Base-by-base conservation (phyloP, 2,888 invertebrate genomes). In the Caenorhabditis sulstoni region DNA sequence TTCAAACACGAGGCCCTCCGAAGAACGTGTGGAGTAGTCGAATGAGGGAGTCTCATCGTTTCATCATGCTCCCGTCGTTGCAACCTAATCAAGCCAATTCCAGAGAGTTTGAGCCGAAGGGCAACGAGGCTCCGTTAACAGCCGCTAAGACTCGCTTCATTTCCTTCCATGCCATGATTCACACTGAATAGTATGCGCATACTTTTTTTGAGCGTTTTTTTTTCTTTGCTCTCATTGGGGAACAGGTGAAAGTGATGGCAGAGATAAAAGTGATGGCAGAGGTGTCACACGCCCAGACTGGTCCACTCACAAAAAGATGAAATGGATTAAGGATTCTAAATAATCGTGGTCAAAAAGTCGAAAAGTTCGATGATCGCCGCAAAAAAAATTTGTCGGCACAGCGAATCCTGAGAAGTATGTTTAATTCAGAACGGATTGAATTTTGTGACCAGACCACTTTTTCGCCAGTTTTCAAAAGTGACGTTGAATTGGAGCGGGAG, bases 11-110 rank as follows among this genome's bases (percentile, higher is more conserved):
- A 52, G 37, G 9, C 16, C 20, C 14, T n/a, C 23, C 16, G 22
- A 35, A 45, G 44, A 39, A 58, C 39, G 22, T 39, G 18, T 23
- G 18, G 41, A 16, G 41, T 47, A 12, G 9, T 16, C 22, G 20
- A 12, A 45, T 18, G 44, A 35, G 39, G 44, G 55, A 23, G 52
- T 55, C 53, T 59, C 59, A 50, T 39, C 53, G 61, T 22, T 35
- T 67, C 49, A 65, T 53, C 65, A 65, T 20, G 67, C 50, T 52
- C 45, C 16, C 59, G 47, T 45, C 18, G 23, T 16, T 52, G 59
- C 50, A 39, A 52, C 68, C 59, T 52, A 59, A 68, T 59, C 68
- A 68, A 68, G 58, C 68, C 49, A 68, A 68, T 68, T 68, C 22
- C 18, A 22, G 16, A 37, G 58, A 52, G 22, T 44, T 35, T 14